Base-by-base conservation (phyloP, 2,797 vertebrate species). In the Urosaurus nigricauda region DNA sequence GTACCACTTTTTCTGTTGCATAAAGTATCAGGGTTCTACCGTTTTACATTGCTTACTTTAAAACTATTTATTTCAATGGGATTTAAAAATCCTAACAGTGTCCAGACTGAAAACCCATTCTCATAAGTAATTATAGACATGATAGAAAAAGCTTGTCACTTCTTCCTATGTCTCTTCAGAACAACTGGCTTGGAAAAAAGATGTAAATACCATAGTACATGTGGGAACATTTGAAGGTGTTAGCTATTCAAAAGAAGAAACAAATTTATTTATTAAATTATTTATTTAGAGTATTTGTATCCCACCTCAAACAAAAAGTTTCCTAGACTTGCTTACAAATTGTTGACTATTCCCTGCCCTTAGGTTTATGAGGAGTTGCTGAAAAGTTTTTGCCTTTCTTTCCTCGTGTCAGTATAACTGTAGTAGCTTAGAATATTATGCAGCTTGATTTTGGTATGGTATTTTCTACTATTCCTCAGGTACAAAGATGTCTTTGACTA, bases 1-100 rank as follows among this genome's bases (percentile, higher is more conserved):
- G 29, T 65, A 3, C 80, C 92, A 86, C 93, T 95, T 94, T 82
- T 86, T 93, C 51, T 70, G 9, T 86, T 40, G 21, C 40, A 37
- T 24, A 56, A 37, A 11, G 51, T 35, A 9, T 35, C 32, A 79
- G 51, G 16, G 26, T 6, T 85, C 16, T 58, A 92, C 85, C 87
- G 74, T 91, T 94, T 94, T 91, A 94, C 93, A 68, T 24, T 35
- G 32, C 4, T 6, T 71, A 26, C 5, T 84, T 73, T 71, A 84
- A 68, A 43, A 14, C 73, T 51, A 51, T 51, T 51, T 51, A 56
- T 24, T 47, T n/a, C 56, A 68, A 32, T 51, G 26, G 13, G 71
- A 85, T 32, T 58, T 58, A 58, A 58, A n/a, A 35, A 43, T 5
- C 13, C 37, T 19, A 47, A 83, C 37, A 7, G 29, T 51, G 3